These are phyloP conservation scores for Colletes collaris DNA, from an alignment of 2,888 invertebrate genomes.

Conservation along the genomic window DNA sequence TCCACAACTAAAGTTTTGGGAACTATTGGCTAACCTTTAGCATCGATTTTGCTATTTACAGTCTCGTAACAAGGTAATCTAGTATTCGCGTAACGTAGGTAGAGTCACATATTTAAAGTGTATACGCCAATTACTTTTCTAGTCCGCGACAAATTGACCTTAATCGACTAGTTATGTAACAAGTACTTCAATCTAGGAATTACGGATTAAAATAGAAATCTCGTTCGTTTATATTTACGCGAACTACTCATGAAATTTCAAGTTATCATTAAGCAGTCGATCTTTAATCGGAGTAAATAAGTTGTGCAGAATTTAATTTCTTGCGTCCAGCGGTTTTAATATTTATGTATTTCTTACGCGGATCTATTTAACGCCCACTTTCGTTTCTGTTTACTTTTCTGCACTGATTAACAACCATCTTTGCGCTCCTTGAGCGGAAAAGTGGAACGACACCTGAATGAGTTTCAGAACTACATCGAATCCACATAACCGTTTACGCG, in stretches of 20 bases:
- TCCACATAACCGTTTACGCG: slow-evolving; percentile 18
- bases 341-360: neutral
- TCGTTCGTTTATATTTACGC: neutral
- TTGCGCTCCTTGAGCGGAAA: slow-evolving; percentile 25
- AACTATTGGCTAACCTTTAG: too few relatives aligned
- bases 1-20: too few relatives aligned
- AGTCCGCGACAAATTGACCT: too few relatives aligned
- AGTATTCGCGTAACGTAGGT: too few relatives aligned
- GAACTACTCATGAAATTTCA: neutral
- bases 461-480: slow-evolving; percentile 17
- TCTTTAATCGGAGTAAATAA: neutral
- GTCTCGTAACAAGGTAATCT: too few relatives aligned
- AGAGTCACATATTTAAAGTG: too few relatives aligned
- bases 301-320: neutral
- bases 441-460: slow-evolving; percentile 21
- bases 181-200: neutral
- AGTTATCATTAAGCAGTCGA: neutral
- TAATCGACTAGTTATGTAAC: neutral
- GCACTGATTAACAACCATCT: slow-evolving; percentile 30
- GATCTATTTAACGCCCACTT: slow-evolving; percentile 15
- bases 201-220: neutral
- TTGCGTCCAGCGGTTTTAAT: neutral
- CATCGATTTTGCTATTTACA: too few relatives aligned
- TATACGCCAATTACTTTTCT: too few relatives aligned
- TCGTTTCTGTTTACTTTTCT: slow-evolving; percentile 23